Percentiles rank a stretch among this genome's conserved stretches.
Conservation (phyloP, 2,888 invertebrate species). For the Eupithecia abbreviata region DNA sequence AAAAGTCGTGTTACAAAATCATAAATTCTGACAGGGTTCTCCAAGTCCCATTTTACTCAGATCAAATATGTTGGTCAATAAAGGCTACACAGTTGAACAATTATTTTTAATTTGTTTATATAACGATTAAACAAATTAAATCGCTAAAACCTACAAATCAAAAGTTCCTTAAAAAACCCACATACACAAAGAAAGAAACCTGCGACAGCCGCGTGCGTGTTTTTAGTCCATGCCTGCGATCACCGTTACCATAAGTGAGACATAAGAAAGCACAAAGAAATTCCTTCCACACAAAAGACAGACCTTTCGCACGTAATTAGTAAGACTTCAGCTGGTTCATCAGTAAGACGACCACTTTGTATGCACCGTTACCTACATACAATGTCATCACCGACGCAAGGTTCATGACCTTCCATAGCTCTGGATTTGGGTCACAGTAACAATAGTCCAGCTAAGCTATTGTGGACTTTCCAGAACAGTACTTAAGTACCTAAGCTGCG, state of each 20-base stretch:
- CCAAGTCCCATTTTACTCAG: not conserved
- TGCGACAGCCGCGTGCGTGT: not conserved
- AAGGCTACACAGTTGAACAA: not conserved
- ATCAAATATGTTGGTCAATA: not conserved
- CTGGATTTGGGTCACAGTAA: conserved; percentile 13
- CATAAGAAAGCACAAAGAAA: not conserved
- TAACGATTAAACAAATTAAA: not conserved
- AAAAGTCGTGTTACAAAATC: not conserved
- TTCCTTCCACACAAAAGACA: not conserved
- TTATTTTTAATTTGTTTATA: too few species aligned
- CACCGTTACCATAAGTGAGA: not conserved
- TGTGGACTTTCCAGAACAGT: not conserved
- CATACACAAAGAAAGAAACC: not conserved
- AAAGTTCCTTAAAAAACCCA: not conserved
- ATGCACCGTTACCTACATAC: conserved; percentile 1
- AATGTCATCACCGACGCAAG: not conserved
- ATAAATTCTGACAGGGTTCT: not conserved
- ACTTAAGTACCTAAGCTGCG: conserved; percentile 2
- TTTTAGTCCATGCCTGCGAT: not conserved
- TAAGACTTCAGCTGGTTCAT: not conserved
- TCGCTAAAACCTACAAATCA: not conserved
- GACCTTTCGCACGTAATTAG: not conserved
- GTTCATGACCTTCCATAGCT: conserved; percentile 7
- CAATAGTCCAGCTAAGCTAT: conserved; percentile 18
- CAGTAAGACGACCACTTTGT: not conserved